Base-by-base conservation (phyloP, 1,140 invertebrate species). In the Solen grandis region DNA sequence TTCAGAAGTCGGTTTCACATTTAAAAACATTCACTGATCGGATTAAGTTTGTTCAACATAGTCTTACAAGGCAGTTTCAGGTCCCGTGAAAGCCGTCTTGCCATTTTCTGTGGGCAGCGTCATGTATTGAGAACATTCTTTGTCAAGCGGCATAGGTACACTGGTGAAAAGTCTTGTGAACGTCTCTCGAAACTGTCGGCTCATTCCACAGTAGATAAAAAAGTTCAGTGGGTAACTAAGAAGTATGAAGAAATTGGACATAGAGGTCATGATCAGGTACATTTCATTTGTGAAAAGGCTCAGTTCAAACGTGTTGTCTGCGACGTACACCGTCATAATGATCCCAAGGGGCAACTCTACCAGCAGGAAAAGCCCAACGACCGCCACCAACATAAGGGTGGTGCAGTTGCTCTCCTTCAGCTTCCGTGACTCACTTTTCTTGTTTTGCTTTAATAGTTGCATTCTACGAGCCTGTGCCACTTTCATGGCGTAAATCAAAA, bases 151-250 rank as follows among this genome's bases (percentile, higher is more conserved):
- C 76, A 87, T 78, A 14, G 82, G 81, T 0, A 80, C 81, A 4
- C 86, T 85, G 0, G 83, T 85, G 55, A 98, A 98, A 3, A 98
- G 93, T 86, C 97, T 95, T 86, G 97, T 97, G 92, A 98, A 99
- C 0, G 97, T 98, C 90, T 98, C 96, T 36, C 97, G 93, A 89
- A 99, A 99, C 89, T 98, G 96, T 29, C 96, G 93, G 60, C 96
- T 97, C 97, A 98, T 98, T 5, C 97, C 97, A 90, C 97, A 98
- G 90, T 99, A 99, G 79, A 99, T 98, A 69, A 97, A 97, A 88
- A 99, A 99, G 92, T 98, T 98, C 72, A 98, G 95, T 0, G 97
- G 97, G 91, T 98, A 98, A 25, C 96, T 96, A 8, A 97, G 93
- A 55, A 97, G 96, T 81, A 99, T 96, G 90, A 97, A 96, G 92